Evolutionary conservation across 2,888 invertebrate species (phyloP).

Genomic region (Ditula angustiorana): DNA sequence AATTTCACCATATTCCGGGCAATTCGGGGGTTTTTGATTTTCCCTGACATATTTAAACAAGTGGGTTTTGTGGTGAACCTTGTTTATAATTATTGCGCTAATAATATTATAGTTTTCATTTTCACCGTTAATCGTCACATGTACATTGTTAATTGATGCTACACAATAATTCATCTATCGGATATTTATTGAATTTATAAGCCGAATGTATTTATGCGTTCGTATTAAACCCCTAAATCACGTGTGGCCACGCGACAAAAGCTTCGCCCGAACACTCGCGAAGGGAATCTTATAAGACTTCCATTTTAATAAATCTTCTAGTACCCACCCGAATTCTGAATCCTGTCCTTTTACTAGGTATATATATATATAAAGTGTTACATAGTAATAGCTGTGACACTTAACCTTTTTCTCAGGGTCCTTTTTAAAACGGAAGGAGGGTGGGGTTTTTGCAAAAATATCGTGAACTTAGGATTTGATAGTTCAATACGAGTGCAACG

Average conservation of each 20-base stretch:
- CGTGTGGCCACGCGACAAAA: conserved; percentile 13
- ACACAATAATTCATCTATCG: background rate
- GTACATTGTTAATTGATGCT: background rate
- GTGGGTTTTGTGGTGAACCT: no score
- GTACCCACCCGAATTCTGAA: conserved; percentile 18
- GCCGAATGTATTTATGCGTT: conserved; percentile 11
- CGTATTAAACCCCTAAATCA: conserved; percentile 29
- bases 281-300: conserved; percentile 32
- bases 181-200: conserved; percentile 7
- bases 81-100: no score
- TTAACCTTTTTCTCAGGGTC: conserved; percentile 16
- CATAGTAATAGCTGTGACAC: conserved; percentile 8
- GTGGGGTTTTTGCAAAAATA: background rate
- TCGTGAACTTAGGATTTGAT: background rate
- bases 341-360: conserved; percentile 19
- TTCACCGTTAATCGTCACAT: no score
- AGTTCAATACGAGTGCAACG: background rate
- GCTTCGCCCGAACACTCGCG: conserved; percentile 11
- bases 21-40: background rate
- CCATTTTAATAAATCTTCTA: conserved; percentile 37
- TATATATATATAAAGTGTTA: background rate
- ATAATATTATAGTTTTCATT: no score
- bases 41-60: no score
- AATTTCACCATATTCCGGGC: background rate
- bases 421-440: conserved; percentile 2